A percentile compares a stretch with the other conserved stretches of the same genome.
These are phyloP conservation scores for Nomada ruficornis DNA, from an alignment of 2,888 invertebrate species.

Conservation along the genomic window DNA sequence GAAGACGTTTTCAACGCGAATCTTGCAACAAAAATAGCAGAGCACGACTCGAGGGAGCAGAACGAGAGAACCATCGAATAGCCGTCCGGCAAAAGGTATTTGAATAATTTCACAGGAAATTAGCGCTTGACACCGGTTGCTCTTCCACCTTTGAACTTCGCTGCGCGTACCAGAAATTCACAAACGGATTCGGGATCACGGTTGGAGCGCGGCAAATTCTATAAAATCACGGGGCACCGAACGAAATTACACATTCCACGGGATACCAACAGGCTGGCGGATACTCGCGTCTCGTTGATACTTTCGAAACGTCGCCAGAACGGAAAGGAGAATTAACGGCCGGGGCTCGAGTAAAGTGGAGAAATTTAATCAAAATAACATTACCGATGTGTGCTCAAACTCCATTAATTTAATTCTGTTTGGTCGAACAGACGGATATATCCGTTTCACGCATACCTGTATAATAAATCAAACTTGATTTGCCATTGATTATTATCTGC, in stretches of 20 bases:
- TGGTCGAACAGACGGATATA: no score
- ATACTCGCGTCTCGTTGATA: neutral
- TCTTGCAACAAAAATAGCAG: constrained; percentile 43
- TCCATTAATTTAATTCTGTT: no score
- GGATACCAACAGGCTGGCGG: neutral
- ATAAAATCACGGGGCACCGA: constrained; percentile 12
- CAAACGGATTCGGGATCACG: constrained; percentile 32
- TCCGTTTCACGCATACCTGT: no score
- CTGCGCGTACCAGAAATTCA: constrained; percentile 32
- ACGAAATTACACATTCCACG: constrained; percentile 31
- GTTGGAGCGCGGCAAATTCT: neutral
- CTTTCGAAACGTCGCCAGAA: neutral
- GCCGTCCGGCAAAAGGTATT: constrained; percentile 57
- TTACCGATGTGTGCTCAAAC: no score
- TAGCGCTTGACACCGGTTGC: constrained; percentile 76
- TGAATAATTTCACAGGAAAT: constrained; percentile 78
- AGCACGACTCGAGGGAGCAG: constrained; percentile 1
- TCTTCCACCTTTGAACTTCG: constrained; percentile 54
- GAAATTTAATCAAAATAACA: no score
- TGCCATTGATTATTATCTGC: no score
- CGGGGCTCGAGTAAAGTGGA: no score
- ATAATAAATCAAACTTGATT: no score
- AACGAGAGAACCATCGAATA: constrained; percentile 28
- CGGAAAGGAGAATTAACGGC: no score
- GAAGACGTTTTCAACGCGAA: neutral